Conservation (phyloP, 2,797 vertebrate species). For the Picus viridis region DNA sequence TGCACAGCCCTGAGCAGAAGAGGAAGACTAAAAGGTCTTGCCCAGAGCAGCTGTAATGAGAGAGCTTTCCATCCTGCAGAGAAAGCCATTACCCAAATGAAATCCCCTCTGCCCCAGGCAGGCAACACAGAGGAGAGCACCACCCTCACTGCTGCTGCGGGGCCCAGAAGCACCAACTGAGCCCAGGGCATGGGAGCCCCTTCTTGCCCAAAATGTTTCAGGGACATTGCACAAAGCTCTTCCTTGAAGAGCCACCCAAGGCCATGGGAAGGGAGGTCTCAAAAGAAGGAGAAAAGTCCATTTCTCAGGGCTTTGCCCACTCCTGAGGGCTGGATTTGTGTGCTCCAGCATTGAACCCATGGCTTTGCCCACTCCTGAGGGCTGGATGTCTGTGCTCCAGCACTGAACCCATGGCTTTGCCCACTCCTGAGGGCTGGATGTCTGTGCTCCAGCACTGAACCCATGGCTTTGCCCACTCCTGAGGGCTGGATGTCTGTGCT, state of each 20-base stretch:
- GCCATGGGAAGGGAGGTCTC: background rate
- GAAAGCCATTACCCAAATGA: background rate
- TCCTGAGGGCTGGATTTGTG: too few species aligned
- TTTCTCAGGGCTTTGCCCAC: background rate
- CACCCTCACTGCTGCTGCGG: background rate
- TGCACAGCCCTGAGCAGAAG: constrained; percentile 24
- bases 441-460: too few species aligned
- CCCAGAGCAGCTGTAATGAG: background rate
- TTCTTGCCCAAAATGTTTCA: fast-evolving
- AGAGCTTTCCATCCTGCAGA: background rate
- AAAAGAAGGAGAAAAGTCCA: background rate
- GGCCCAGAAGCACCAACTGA: background rate
- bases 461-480: too few species aligned
- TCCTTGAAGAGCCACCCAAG: background rate
- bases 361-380: too few species aligned
- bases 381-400: too few species aligned
- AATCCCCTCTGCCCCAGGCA: background rate
- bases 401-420: too few species aligned
- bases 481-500: too few species aligned
- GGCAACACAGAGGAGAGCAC: background rate
- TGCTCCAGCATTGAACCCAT: too few species aligned
- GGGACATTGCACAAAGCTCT: background rate
- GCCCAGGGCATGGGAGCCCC: background rate
- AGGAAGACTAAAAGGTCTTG: background rate
- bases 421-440: too few species aligned